phyloP scores from a whole-genome alignment of 1,140 invertebrate genomes.

The Eupeodes corollae region DNA sequence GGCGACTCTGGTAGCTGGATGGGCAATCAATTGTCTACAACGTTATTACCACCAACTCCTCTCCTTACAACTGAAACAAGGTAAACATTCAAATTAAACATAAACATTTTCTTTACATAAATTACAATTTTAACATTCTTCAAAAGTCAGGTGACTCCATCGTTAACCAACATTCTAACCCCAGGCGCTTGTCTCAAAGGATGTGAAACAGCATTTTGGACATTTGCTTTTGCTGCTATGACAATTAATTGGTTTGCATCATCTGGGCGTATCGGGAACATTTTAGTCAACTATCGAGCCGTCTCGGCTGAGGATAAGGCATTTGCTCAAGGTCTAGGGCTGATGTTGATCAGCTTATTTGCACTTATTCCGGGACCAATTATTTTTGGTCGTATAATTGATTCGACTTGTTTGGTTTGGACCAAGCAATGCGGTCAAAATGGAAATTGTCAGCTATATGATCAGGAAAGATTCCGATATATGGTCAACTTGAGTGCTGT shows the following conservation, averaged over 20 bases:
- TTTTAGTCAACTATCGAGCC: slow-evolving; percentile 48
- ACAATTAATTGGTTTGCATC: slow-evolving; percentile 45
- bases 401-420: slow-evolving; percentile 52
- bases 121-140: too few relatives aligned
- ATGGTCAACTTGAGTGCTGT: slow-evolving; percentile 45
- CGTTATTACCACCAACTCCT: too few relatives aligned
- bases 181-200: slow-evolving; percentile 43
- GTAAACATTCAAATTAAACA: too few relatives aligned
- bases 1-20: neutral
- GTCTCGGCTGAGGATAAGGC: slow-evolving; percentile 50
- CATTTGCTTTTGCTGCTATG: slow-evolving; percentile 40
- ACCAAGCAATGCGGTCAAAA: slow-evolving; percentile 47
- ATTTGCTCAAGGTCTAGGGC: slow-evolving; percentile 49
- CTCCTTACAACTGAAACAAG: too few relatives aligned
- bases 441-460: slow-evolving; percentile 54
- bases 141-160: too few relatives aligned
- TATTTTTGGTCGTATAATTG: slow-evolving; percentile 52
- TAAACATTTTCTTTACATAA: too few relatives aligned
- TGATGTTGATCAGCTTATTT: slow-evolving; percentile 52
- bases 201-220: slow-evolving; percentile 38
- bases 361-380: slow-evolving; percentile 56
- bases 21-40: too few relatives aligned
- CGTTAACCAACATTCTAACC: slow-evolving; percentile 20
- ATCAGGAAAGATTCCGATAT: slow-evolving; percentile 46
- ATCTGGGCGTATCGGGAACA: slow-evolving; percentile 49